Base-by-base conservation (phyloP, 2,797 vertebrate species). In the Hoplostethus atlanticus region DNA sequence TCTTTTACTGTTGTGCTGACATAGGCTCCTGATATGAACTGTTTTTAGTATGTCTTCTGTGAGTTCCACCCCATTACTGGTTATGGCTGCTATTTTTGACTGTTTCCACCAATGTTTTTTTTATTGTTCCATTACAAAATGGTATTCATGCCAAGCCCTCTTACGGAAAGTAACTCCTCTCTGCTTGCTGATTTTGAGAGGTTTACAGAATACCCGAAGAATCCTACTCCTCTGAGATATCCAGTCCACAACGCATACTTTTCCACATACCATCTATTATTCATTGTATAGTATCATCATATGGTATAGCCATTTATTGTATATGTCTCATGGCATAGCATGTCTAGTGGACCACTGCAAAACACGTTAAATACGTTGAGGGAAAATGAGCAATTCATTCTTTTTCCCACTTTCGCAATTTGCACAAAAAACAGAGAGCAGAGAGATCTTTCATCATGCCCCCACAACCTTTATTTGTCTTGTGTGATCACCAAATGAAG, bases 391-490 rank as follows among this genome's bases (percentile, higher is more conserved):
- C 42, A 44, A 44, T 44, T 1, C 38, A 40, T 44, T 12, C 10
- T 15, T 44, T 44, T 44, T 0, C 47, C 63, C 13, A 64, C n/a
- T 17, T 6, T 6, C 42, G 16, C 28, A 16, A 50, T n/a, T 12
- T 17, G 13, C 21, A 71, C 30, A 80, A 40, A 21, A 63, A 10
- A 52, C 0, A 70, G 58, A 77, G 6, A 68, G 8, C 10, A 48
- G 7, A 64, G 36, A 12, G 21, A 52, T 73, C 91, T 94, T 78
- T 93, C 94, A 60, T 96, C 94, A 6, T 96, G 95, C 95, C 75
- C 56, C 28, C 93, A 94, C 61, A 73, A 64, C 54, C 63, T 91
- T 92, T 90, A 85, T 89, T 90, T 84, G 74, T 81, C 54, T 64
- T 69, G 17, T 57, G 79, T 48, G 38, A 73, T 73, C 47, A 79